Conservation (phyloP, 2,888 invertebrate species). For the Hybos culiciformis region DNA sequence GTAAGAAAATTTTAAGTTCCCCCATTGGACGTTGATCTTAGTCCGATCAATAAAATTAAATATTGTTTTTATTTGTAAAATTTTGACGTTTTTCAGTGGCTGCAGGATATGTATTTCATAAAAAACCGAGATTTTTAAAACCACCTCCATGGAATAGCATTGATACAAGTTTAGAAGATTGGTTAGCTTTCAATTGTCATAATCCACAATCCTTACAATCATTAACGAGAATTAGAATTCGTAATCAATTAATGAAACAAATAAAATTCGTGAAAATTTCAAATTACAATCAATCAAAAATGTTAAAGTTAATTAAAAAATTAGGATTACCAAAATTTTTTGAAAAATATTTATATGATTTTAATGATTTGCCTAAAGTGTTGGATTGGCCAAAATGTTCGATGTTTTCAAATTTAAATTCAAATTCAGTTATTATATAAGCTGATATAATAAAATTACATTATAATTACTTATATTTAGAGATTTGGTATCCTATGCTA, state of each 20-base stretch:
- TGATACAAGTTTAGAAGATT: slow-evolving; percentile 15
- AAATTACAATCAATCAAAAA: slow-evolving; percentile 21
- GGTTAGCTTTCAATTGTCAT: slow-evolving; percentile 16
- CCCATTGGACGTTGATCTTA: no score
- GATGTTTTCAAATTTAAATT: no score
- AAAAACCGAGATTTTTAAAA: slow-evolving; percentile 11
- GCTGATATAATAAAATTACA: no score
- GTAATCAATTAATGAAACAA: slow-evolving; percentile 20
- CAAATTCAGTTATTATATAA: no score
- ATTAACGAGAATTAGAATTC: slow-evolving; percentile 25
- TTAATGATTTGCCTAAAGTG: slow-evolving; percentile 26
- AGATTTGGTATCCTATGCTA: no score
- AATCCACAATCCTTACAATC: slow-evolving; percentile 27
- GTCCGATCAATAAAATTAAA: no score
- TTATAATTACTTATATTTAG: no score
- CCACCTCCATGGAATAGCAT: slow-evolving; percentile 11
- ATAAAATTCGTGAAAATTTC: slow-evolving; percentile 21
- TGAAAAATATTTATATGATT: slow-evolving; percentile 26
- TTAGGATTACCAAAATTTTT: slow-evolving; percentile 25
- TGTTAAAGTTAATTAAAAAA: slow-evolving; percentile 24
- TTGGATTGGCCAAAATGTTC: no score
- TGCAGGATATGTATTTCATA: slow-evolving; percentile 22
- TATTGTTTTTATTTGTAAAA: no score
- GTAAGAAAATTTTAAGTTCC: no score
- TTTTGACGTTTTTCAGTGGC: slow-evolving; percentile 13